A percentile compares a stretch with the other conserved stretches of the same genome.
Conservation (phyloP, 1,140 invertebrate genomes). For the Euura lappo region DNA sequence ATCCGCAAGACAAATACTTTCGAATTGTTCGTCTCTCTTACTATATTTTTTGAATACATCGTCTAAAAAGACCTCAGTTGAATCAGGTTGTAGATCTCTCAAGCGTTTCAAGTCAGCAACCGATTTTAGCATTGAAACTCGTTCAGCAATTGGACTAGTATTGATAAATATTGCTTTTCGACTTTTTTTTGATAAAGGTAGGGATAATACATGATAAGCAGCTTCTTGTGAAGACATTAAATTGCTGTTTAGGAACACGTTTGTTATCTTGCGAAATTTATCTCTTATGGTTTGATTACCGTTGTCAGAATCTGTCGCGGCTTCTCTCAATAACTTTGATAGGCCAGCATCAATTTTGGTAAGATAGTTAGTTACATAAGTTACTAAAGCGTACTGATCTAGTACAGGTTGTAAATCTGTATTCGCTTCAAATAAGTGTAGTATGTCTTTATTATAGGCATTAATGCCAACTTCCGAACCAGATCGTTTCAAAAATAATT, state of each 20-base stretch:
- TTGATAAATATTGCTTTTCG: constrained; percentile 14
- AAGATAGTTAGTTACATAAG: no score
- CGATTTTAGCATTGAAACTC: neutral
- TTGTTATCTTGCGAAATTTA: no score
- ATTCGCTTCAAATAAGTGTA: no score
- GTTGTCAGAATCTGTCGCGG: no score
- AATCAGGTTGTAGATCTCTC: neutral
- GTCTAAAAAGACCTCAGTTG: neutral
- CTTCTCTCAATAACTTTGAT: no score
- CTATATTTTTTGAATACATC: neutral
- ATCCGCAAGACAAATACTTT: neutral
- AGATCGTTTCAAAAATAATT: no score
- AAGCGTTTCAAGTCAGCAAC: neutral
- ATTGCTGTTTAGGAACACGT: constrained; percentile 38
- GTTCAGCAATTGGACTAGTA: constrained; percentile 16
- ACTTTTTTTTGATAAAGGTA: constrained; percentile 33
- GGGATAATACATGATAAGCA: constrained; percentile 31
- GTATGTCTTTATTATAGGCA: no score
- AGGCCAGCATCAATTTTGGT: no score
- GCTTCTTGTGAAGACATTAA: constrained; percentile 44
- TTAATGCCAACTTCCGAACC: no score
- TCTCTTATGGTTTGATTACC: no score
- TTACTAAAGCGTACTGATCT: no score
- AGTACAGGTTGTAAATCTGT: no score
- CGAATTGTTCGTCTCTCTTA: neutral